These are phyloP conservation scores for Perca flavescens DNA, from an alignment of 2,113 vertebrate species.

Conservation along the genomic window DNA sequence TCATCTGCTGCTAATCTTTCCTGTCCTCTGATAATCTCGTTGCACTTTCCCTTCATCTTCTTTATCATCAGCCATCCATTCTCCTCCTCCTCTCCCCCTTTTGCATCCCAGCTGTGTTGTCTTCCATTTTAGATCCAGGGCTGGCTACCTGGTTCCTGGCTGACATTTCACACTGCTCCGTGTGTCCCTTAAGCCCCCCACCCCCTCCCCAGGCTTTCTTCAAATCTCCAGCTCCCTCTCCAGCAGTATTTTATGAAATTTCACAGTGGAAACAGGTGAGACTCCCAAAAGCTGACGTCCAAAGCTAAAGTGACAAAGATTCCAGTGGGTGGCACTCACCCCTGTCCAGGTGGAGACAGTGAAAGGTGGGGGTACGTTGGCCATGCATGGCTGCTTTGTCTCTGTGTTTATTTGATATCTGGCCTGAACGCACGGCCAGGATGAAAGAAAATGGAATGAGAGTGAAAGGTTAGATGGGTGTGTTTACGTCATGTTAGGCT, in stretches of 20 bases:
- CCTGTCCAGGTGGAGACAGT: conserved; percentile 12
- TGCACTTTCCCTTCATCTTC: conserved; percentile 22
- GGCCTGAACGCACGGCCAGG: conserved; percentile 33
- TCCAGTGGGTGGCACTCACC: conserved; percentile 27
- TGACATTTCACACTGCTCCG: conserved; percentile 57
- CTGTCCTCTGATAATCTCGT: conserved; percentile 33
- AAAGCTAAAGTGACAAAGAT: background rate
- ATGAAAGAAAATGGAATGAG: conserved; percentile 52
- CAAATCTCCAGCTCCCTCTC: conserved; percentile 4
- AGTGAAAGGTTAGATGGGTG: conserved; percentile 55
- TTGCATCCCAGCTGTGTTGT: conserved; percentile 44
- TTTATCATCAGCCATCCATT: conserved; percentile 19
- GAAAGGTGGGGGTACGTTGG: background rate
- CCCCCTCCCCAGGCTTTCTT: background rate
- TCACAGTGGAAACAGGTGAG: conserved; percentile 18
- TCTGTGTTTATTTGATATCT: conserved; percentile 71
- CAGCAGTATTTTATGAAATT: conserved; percentile 14
- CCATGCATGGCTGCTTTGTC: conserved; percentile 51
- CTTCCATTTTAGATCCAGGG: conserved; percentile 16
- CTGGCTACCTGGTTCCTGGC: conserved; percentile 54
- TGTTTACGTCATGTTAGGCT: conserved; percentile 66
- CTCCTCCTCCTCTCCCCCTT: background rate
- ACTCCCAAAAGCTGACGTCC: background rate
- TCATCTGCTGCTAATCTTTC: conserved; percentile 42
- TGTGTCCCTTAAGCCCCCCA: background rate